Conservation (phyloP, 2,113 vertebrate genomes). For the Pluvianellus socialis region DNA sequence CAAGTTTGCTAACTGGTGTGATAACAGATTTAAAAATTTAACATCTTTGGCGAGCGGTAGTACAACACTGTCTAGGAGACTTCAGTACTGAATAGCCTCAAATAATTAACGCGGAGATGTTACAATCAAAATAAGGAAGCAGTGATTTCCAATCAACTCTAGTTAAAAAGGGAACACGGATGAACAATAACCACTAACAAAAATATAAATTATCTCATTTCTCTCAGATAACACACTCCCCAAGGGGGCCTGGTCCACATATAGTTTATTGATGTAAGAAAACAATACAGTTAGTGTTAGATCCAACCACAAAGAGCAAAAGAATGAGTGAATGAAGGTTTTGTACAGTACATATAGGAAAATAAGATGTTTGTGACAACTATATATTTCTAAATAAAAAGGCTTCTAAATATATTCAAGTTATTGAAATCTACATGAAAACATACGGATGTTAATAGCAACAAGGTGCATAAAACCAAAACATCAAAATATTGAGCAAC, state of each 20-base stretch:
- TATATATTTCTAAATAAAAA: conserved; percentile 79
- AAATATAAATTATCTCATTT: conserved; percentile 66
- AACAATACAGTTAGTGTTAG: conserved; percentile 94
- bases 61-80: conserved; percentile 54
- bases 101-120: conserved; percentile 19
- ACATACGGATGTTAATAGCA: conserved; percentile 81
- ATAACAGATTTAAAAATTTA: not conserved
- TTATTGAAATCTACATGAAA: conserved; percentile 80
- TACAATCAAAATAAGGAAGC: conserved; percentile 28
- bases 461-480: conserved; percentile 88
- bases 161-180: conserved; percentile 44
- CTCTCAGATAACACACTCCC: conserved; percentile 70
- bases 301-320: conserved; percentile 85
- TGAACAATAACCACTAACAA: conserved; percentile 62
- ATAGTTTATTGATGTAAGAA: conserved; percentile 92
- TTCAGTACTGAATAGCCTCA: conserved; percentile 41
- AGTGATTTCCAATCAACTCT: conserved; percentile 38
- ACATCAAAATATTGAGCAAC: conserved; percentile 81
- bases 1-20: conserved; percentile 46
- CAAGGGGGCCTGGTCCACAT: conserved; percentile 86
- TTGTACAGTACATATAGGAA: conserved; percentile 82
- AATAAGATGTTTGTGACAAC: conserved; percentile 78
- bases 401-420: conserved; percentile 80
- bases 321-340: conserved; percentile 75
- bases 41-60: conserved; percentile 44